Evolutionary conservation across 2,797 vertebrate species (phyloP), one percentile per base, ranked within the genome.

Genomic region (Sciurus carolinensis): DNA sequence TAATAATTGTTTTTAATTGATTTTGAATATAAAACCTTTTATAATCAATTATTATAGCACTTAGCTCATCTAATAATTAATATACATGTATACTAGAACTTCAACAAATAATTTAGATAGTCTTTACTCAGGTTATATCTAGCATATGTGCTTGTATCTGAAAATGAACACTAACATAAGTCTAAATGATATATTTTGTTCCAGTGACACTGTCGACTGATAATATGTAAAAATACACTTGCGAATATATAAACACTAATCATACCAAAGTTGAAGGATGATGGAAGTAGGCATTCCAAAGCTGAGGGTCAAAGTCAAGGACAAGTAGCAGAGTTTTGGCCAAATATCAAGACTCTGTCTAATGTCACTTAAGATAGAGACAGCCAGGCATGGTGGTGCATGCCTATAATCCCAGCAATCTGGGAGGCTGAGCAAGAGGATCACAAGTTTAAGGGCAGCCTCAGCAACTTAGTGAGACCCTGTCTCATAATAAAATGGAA

Each of bases 11-110:
- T 80, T 88, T 80, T 8, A 69, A 82, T 82, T 91, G 52, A 79
- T 50, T 84, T 95, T 92, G 47, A 87, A 59, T 47, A 82, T 57
- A 93, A 90, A 83, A 91, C n/a, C 30, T 75, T 89, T 91, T 54
- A 95, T 3, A 77, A 83, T 73, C 14, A 87, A 73, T 77, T 85
- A 39, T 47, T 44, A 47, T 0, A 89, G 24, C 54, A 81, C 86
- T 91, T 94, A 81, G 71, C n/a, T 82, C 75, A 96, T 24, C 64
- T 42, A 87, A 26, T 42, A 69, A 72, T 75, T 94, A 93, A 76
- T 64, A 93, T n/a, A 79, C 9, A 75, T 81, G 90, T 94, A 88
- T 71, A 82, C 26, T 96, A 81, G 75, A 77, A 89, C 82, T 94
- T 77, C 80, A 89, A 86, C 28, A 96, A 87, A 77, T 52, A 96